Evolutionary conservation across 2,888 invertebrate species (phyloP), one percentile per base, ranked within the genome.

Genomic region (Chirona hameri): DNA sequence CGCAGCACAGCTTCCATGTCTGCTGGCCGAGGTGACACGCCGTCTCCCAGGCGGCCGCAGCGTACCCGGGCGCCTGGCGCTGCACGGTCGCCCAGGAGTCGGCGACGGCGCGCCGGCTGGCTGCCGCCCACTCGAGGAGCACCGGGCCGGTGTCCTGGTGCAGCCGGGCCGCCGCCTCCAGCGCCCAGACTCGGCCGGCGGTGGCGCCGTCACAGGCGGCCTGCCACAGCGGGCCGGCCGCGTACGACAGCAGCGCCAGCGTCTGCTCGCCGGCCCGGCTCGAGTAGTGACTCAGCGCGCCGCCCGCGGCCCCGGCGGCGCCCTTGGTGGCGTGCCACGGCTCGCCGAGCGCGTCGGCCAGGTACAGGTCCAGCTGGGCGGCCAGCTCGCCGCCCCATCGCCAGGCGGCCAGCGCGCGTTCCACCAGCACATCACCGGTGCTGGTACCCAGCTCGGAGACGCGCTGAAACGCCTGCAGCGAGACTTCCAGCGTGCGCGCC

Each of bases 31-130:
- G 39, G 24, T 24, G 5, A 18, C 76, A 76, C 39, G 46, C 21
- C 27, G 18, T 15, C 76, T 12, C 24, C 76, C 76, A 76, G 46
- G 24, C 76, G 76, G 76, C 76, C 21, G 76, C 76, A 21, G 76
- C 76, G 76, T 76, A 76, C 39, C 76, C 76, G 76, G 76, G 76
- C 76, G 76, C 46, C 46, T 76, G 46, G 39, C 76, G 76, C 76
- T 76, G 76, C 46, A 76, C 27, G 27, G 76, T 24, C 46, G 7
- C 39, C 39, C 21, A 46, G 46, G 10, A 21, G 76, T 24, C 46
- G 76, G 21, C 76, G 46, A 10, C 46, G 46, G 39, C 39, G 76
- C 46, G 39, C 46, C 24, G 46, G 24, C 21, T 39, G 21, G 46
- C 39, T 18, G 21, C 76, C 10, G 76, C 24, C 76, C 46, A 39